Base-by-base conservation (phyloP, 2,113 vertebrate species). In the Oreotragus oreotragus region DNA sequence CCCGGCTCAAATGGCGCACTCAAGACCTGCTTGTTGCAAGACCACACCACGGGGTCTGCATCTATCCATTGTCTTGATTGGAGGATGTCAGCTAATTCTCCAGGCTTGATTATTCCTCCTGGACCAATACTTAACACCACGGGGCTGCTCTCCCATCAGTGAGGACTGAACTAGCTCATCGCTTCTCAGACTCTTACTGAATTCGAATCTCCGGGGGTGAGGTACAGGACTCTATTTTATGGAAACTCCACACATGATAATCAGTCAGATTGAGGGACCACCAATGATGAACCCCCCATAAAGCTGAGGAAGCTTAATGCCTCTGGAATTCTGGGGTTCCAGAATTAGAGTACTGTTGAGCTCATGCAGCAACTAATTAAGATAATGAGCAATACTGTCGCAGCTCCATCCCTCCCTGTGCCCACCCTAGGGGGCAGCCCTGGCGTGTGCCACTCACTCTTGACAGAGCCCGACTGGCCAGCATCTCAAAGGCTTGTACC, bases 401-500 rank as follows among this genome's bases (percentile, higher is more conserved):
- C 27, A 11, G 51, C 43, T 4, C 0, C 11, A 2, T 23, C 30
- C 7, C 64, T 21, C 25, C 49, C 43, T 4, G 28, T 1, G 6
- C 36, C 47, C 62, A 1, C 2, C 30, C 43, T 33, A 36, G 27
- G 25, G 92, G 11, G 27, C 23, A 7, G 19, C 23, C 45, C 43
- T 7, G 13, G 47, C 13, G 0, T 16, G 27, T 0, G 16, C 53
- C 27, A 97, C 99, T 99, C 96, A 99, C 99, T 97, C 98, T 98
- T 0, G 43, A n/a, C 33, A 99, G 84, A 0, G 99, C 99, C 91
- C 98, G 98, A 90, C 98, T 97, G 1, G 99, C 98, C 0, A 99
- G 98, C 15, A 98, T 99, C 97, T 99, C 99, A 0, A 99, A 99
- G 57, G 99, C 99, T 57, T 99, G 98, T 0, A 98, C 99, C 1